Evolutionary conservation across 2,113 vertebrate genomes (phyloP).

Genomic region (Actenoides lindsayi): DNA sequence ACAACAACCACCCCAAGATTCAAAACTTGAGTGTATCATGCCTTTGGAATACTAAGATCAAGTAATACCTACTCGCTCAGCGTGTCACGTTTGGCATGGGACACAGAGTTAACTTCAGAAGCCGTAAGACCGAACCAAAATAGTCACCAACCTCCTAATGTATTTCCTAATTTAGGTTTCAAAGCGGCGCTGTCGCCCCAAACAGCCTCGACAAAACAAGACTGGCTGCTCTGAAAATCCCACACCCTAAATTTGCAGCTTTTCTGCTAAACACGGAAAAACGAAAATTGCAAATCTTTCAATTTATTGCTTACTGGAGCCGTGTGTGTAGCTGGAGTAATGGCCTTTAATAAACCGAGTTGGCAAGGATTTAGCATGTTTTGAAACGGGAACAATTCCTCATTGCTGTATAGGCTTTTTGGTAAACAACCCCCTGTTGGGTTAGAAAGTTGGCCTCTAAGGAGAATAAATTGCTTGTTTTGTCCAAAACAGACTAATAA

Average conservation of each 20-base stretch:
- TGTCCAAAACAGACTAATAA: slow-evolving; percentile 73
- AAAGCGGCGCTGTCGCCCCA: slow-evolving; percentile 44
- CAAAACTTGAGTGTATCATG: background rate
- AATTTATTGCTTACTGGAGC: slow-evolving; percentile 72
- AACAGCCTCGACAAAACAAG: background rate
- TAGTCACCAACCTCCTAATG: background rate
- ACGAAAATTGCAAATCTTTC: slow-evolving; percentile 43
- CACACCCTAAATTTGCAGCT: slow-evolving; percentile 23
- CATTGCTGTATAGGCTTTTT: slow-evolving; percentile 65
- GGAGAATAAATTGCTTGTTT: slow-evolving; percentile 73
- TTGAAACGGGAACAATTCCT: slow-evolving; percentile 62
- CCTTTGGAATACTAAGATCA: slow-evolving; percentile 39
- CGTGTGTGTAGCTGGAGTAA: slow-evolving; percentile 56
- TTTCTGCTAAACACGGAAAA: slow-evolving; percentile 40
- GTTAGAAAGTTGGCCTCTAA: slow-evolving; percentile 73
- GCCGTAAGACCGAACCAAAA: slow-evolving; percentile 5
- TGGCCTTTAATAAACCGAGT: slow-evolving; percentile 64
- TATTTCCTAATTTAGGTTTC: slow-evolving; percentile 54
- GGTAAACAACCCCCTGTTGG: slow-evolving; percentile 74
- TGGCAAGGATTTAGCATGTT: slow-evolving; percentile 71
- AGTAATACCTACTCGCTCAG: slow-evolving; percentile 20
- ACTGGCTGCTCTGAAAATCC: slow-evolving; percentile 40
- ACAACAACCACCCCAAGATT: background rate
- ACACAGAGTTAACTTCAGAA: slow-evolving; percentile 35
- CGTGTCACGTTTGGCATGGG: slow-evolving; percentile 8